These are phyloP conservation scores for Psittacula cyanocephala DNA, from an alignment of 2,113 vertebrate genomes.

Conservation along the genomic window DNA sequence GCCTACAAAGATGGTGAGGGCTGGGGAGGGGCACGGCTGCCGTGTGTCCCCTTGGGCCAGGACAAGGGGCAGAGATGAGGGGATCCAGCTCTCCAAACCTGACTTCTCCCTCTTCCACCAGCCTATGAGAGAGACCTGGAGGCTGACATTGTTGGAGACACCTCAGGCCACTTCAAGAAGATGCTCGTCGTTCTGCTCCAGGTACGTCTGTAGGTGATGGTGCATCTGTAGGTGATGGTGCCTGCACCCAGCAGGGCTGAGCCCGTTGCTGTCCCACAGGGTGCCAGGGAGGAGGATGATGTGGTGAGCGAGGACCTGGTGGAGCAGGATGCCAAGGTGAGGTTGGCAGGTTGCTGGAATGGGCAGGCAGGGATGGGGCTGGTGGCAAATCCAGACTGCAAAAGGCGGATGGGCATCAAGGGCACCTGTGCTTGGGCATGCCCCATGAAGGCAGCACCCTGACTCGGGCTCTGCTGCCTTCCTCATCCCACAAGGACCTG, in stretches of 20 bases:
- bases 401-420: background rate
- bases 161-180: conserved; percentile 95
- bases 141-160: conserved; percentile 84
- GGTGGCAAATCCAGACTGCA: background rate
- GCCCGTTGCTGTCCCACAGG: conserved; percentile 70
- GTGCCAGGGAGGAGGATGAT: conserved; percentile 88
- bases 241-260: background rate
- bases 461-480: background rate
- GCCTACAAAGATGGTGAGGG: conserved; percentile 92
- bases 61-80: background rate
- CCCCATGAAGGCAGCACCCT: background rate
- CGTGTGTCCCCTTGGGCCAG: background rate
- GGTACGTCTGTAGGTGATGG: conserved; percentile 66
- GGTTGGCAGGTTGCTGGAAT: background rate
- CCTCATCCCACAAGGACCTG: conserved; percentile 78
- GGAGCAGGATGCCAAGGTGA: conserved; percentile 89
- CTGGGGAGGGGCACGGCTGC: background rate
- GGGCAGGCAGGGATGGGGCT: background rate
- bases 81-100: background rate
- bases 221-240: background rate
- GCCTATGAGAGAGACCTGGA: conserved; percentile 90
- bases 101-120: conserved; percentile 39
- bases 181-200: conserved; percentile 94
- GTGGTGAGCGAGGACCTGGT: conserved; percentile 91
- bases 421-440: background rate